Evolutionary conservation across 2,797 vertebrate genomes (phyloP).

Genomic region (Morelia viridis): DNA sequence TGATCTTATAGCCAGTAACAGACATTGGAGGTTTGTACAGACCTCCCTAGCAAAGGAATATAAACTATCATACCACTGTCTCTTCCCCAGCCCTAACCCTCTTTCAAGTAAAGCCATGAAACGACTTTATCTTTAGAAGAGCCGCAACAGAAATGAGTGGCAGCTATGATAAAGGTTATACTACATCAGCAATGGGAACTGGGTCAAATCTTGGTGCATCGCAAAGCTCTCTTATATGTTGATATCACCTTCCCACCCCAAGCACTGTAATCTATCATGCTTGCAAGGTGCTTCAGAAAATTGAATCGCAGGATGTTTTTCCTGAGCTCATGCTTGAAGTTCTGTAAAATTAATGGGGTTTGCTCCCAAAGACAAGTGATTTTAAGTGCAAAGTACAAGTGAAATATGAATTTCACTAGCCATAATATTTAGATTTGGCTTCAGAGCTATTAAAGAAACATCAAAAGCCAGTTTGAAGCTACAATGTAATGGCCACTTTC

Average conservation of each 20-base stretch:
- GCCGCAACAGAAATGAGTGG: not conserved
- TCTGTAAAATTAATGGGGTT: not conserved
- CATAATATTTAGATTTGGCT: not conserved
- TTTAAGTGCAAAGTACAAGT: not conserved
- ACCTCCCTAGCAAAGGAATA: not conserved
- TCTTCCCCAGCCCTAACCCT: not conserved
- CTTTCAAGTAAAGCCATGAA: conserved; percentile 8
- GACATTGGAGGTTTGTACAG: not conserved
- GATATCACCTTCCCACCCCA: not conserved
- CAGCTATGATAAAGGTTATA: not conserved
- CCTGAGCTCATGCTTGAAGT: not conserved
- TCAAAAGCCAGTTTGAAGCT: not conserved
- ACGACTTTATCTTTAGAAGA: not conserved
- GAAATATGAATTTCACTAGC: not conserved
- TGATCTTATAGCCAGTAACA: not conserved
- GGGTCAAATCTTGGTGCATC: not conserved
- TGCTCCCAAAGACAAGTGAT: not conserved
- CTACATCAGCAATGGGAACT: not conserved
- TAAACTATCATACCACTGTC: not conserved
- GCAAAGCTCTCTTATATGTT: not conserved
- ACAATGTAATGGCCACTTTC: not conserved
- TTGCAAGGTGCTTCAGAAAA: not conserved
- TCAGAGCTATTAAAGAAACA: not conserved
- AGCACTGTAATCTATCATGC: too few relatives aligned
- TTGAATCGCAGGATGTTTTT: not conserved